These are phyloP conservation scores for cattle (Bos taurus) DNA, from an alignment of 2,113 vertebrate species.

Conservation along the genomic window DNA sequence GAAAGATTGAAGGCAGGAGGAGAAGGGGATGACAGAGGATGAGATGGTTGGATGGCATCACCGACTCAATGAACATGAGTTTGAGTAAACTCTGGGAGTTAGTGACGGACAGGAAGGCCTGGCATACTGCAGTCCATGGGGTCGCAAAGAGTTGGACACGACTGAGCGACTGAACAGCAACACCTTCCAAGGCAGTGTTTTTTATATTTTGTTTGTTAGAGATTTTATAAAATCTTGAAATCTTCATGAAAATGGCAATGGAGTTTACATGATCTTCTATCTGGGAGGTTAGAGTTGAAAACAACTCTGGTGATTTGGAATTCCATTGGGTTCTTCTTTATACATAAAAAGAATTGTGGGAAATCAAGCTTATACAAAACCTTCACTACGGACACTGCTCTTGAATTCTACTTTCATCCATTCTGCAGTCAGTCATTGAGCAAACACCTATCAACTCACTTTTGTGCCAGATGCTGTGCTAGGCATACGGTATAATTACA, in stretches of 20 bases:
- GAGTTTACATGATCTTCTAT: neutral
- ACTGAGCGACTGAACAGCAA: neutral
- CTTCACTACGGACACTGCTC: neutral
- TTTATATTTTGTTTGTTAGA: neutral
- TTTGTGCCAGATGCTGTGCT: neutral
- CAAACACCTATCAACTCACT: neutral
- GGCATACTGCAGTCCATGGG: neutral
- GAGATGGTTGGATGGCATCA: neutral
- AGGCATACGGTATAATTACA: neutral
- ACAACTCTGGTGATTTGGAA: neutral
- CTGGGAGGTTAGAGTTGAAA: neutral
- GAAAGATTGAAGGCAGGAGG: neutral
- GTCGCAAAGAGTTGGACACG: neutral
- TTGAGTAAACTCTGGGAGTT: neutral
- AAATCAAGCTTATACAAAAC: neutral
- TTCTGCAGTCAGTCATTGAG: neutral
- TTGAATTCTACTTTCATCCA: neutral
- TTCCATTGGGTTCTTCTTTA: neutral
- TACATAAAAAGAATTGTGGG: neutral
- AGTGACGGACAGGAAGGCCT: neutral
- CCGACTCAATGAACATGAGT: neutral
- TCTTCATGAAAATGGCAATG: neutral
- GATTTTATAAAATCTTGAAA: neutral
- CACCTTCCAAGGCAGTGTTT: neutral
- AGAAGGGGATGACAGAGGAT: neutral